Base-by-base conservation (phyloP, 2,888 invertebrate genomes). In the Nemurella pictetii region DNA sequence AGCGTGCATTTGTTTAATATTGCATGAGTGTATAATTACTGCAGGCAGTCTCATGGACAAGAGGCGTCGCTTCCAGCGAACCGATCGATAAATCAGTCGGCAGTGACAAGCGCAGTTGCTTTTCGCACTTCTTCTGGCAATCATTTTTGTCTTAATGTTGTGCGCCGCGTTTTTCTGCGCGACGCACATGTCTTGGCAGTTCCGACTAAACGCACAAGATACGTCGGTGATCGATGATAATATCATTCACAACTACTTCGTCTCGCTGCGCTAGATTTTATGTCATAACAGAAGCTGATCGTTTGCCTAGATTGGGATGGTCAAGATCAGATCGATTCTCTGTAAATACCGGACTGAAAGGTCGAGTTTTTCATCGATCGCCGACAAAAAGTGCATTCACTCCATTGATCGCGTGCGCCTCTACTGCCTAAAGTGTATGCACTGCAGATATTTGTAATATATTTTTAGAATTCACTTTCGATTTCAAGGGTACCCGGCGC, bases 391-490 rank as follows among this genome's bases (percentile, higher is more conserved):
- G 55, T 55, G 55, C 55, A 55, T 55, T 2, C 9, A 55, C 55
- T 15, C 55, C 20, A 55, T 55, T 55, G 55, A 55, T 55, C 55
- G 55, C 55, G 12, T 20, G 55, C 20, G 55, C 1, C 28, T 75
- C 75, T 28, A 25, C 36, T 36, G 36, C 36, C 7, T 15, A 15
- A 36, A 36, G 15, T 73, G 26, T 75, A n/a, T 15, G 15, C 0
- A 27, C 26, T 75, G 26, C 28, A 75, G 27, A 28, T 75, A 75
- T 75, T 75, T 26, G 26, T 26, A 75, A 75, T 75, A 75, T 75
- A 75, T 78, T 78, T 78, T 78, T 30, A n/a, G 30, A 30, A 78
- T 28, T 30, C n/a, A 78, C 78, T 78, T 78, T 78, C 78, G 78
- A 5, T 78, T 78, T 78, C 78, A 78, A 78, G 78, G 78, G 78